These are phyloP conservation scores for Phaonia tiefii DNA, from an alignment of 2,888 invertebrate species.

Conservation along the genomic window DNA sequence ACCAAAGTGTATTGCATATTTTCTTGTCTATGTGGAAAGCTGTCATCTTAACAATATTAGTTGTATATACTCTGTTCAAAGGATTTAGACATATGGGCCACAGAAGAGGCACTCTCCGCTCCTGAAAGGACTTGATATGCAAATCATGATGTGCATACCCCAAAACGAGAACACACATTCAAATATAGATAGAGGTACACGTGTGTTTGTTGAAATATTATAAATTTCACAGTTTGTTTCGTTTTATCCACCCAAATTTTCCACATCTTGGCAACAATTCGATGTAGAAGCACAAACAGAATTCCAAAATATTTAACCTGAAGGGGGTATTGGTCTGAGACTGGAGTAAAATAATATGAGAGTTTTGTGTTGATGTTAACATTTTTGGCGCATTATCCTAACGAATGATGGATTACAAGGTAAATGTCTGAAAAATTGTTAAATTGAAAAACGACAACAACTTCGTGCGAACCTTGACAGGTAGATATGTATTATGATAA, in stretches of 20 bases:
- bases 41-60: constrained; percentile 30
- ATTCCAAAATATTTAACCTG: constrained; percentile 13
- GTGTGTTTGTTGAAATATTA: neutral
- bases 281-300: constrained; percentile 21
- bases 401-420: constrained; percentile 42
- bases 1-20: neutral
- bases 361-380: constrained; percentile 42
- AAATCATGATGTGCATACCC: neutral
- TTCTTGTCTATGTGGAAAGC: constrained; percentile 15
- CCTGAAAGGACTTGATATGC: constrained; percentile 26
- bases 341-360: neutral
- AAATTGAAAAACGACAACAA: constrained; percentile 22
- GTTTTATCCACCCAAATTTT: constrained; percentile 19
- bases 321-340: too few relatives aligned
- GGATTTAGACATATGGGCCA: constrained; percentile 29
- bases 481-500: constrained; percentile 8
- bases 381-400: constrained; percentile 49
- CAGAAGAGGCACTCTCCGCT: neutral
- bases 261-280: constrained; percentile 9
- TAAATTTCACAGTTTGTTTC: constrained; percentile 40
- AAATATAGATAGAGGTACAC: neutral
- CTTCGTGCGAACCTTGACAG: neutral
- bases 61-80: neutral
- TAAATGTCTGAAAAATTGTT: constrained; percentile 34
- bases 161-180: neutral